Evolutionary conservation across 2,888 invertebrate species (phyloP).

Genomic region (Drosophila barbarae): DNA sequence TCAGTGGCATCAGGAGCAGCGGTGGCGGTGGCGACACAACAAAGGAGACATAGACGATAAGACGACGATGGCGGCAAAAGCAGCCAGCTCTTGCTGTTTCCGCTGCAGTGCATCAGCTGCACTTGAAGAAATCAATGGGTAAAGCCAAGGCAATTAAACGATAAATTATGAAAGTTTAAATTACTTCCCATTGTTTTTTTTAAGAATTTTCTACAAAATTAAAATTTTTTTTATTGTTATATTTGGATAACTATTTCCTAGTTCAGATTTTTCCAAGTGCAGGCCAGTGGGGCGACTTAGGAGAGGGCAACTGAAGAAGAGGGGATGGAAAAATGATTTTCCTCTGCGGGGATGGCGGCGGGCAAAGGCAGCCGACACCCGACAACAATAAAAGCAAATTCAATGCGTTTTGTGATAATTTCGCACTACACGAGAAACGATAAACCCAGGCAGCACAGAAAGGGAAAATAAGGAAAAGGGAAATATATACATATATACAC

Average conservation of each 20-base stretch:
- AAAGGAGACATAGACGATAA: slow-evolving; percentile 61
- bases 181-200: no score
- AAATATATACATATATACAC: slow-evolving; percentile 1
- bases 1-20: slow-evolving; percentile 30
- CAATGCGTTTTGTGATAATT: slow-evolving; percentile 72
- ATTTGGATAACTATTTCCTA: no score
- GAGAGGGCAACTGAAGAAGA: slow-evolving; percentile 7
- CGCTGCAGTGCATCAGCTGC: slow-evolving; percentile 49
- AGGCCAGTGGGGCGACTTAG: background rate
- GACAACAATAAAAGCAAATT: slow-evolving; percentile 71
- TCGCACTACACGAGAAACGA: slow-evolving; percentile 59
- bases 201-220: no score
- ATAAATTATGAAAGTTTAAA: background rate
- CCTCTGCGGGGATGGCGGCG: slow-evolving; percentile 23
- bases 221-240: no score
- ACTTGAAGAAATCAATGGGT: background rate
- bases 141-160: background rate
- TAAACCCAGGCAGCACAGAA: slow-evolving; percentile 34
- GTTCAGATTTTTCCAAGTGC: background rate
- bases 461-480: slow-evolving; percentile 2
- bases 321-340: slow-evolving; percentile 28
- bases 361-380: slow-evolving; percentile 29
- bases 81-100: slow-evolving; percentile 40
- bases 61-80: slow-evolving; percentile 47
- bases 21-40: slow-evolving; percentile 46